phyloP scores from a whole-genome alignment of 1,140 invertebrate species.

The Drosophila carrolli region DNA sequence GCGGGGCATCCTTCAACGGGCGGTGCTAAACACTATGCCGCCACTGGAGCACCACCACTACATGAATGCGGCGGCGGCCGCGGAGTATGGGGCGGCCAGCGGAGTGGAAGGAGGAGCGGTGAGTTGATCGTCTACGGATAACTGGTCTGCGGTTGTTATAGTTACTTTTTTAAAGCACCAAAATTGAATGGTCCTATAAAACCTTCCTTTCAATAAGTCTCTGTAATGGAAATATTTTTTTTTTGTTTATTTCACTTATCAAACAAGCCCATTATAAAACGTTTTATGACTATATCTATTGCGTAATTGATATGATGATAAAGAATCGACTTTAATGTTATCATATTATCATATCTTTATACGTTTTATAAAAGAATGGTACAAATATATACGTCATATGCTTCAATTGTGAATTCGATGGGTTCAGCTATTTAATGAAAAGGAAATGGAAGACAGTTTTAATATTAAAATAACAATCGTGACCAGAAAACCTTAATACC shows the following conservation, averaged over 20 bases:
- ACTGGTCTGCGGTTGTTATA: neutral
- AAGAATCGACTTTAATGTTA: no score
- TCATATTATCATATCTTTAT: no score
- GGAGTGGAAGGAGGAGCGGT: slow-evolving; percentile 57
- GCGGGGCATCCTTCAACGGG: slow-evolving; percentile 78
- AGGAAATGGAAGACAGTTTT: no score
- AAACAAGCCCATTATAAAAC: neutral
- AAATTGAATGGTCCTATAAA: no score
- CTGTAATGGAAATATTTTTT: neutral
- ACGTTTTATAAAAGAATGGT: no score
- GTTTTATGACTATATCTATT: neutral
- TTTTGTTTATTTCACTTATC: neutral
- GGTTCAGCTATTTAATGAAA: no score
- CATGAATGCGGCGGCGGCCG: slow-evolving; percentile 80
- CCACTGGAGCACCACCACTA: slow-evolving; percentile 80
- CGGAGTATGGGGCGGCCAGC: slow-evolving; percentile 75
- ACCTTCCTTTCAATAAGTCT: neutral
- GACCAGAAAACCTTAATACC: no score
- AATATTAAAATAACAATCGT: neutral
- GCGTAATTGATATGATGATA: neutral
- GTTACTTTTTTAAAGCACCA: neutral
- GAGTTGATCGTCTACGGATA: slow-evolving; percentile 14
- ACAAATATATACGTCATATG: no score
- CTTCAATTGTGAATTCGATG: no score
- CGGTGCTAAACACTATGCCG: slow-evolving; percentile 80